Evolutionary conservation across 2,888 invertebrate species (phyloP), one percentile per base, ranked within the genome.

Genomic region (Caenorhabditis sulstoni): DNA sequence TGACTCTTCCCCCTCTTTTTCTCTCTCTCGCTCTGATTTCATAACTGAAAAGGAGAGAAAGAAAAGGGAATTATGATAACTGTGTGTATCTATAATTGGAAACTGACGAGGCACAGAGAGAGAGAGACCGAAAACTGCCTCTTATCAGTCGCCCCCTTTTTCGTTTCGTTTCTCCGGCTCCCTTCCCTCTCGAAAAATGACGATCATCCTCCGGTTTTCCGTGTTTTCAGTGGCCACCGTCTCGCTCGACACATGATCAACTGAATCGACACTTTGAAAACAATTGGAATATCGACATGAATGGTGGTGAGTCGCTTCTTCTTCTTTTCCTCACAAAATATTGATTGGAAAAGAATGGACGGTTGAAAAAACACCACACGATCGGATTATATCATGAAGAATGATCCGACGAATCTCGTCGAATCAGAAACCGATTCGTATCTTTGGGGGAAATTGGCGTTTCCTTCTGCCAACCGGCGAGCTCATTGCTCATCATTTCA

Each of bases 251-350:
- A n/a, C 66, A 75, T 75, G 76, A 76, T 50, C 62, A 47, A 57
- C 20, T 76, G 50, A 76, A 68, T 76, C 76, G 61, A 23, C 76
- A 67, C 14, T 68, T 76, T 58, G 76, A 75, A 12, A 65, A 57
- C 4, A 53, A 62, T 29, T 64, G 49, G 57, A 76, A 68, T 39
- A 52, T 68, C 23, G 76, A 58, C 9, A 76, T 68, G 67, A 68
- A 62, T 58, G 76, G 68, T 76, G 76, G 59, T 64, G 14, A 11
- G 14, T 41, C 41, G 4, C 29, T 29, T 7, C 7, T 3, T 5
- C 29, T 29, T 29, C 29, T 29, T n/a, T n/a, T n/a, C n/a, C n/a
- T n/a, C n/a, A n/a, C n/a, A n/a, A n/a, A n/a, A n/a, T n/a, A n/a
- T n/a, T n/a, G n/a, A n/a, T n/a, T n/a, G n/a, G n/a, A n/a, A n/a